Conservation (phyloP, 1,140 invertebrate species). For the Drosophila bifasciata region DNA sequence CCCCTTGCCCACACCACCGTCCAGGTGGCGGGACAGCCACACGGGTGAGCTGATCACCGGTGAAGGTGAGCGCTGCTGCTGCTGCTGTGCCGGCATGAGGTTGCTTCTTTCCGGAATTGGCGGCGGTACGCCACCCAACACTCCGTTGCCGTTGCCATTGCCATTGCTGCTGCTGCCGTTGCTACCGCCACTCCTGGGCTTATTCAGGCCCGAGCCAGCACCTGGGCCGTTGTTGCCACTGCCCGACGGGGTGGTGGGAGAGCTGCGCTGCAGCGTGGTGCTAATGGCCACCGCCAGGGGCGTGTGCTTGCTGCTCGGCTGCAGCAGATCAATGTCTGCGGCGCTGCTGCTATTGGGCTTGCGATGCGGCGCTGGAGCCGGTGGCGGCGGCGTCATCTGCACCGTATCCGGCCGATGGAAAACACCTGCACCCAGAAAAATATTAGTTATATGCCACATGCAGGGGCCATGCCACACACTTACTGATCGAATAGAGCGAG, state of each 20-base stretch:
- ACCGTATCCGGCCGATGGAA: slow-evolving; percentile 83
- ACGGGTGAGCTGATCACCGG: slow-evolving; percentile 75
- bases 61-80: slow-evolving; percentile 60
- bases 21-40: slow-evolving; percentile 75
- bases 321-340: slow-evolving; percentile 65
- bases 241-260: slow-evolving; percentile 40
- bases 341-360: slow-evolving; percentile 75
- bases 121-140: slow-evolving; percentile 44
- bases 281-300: slow-evolving; percentile 47
- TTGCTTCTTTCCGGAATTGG: slow-evolving; percentile 71
- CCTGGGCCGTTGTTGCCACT: slow-evolving; percentile 8
- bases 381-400: slow-evolving; percentile 82
- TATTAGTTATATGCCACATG: neutral
- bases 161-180: slow-evolving; percentile 55
- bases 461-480: slow-evolving; percentile 28
- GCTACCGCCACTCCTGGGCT: slow-evolving; percentile 47
- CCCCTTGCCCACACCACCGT: slow-evolving; percentile 50
- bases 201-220: neutral
- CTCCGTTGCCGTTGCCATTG: neutral
- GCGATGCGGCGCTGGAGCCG: slow-evolving; percentile 79
- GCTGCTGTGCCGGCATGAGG: slow-evolving; percentile 16
- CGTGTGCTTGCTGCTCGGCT: slow-evolving; percentile 61
- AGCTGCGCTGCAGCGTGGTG: slow-evolving; percentile 62
- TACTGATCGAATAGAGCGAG: slow-evolving; percentile 83
- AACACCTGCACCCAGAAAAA: slow-evolving; percentile 52